Evolutionary conservation across 2,888 invertebrate genomes (phyloP).

Genomic region (Melipona beecheii): DNA sequence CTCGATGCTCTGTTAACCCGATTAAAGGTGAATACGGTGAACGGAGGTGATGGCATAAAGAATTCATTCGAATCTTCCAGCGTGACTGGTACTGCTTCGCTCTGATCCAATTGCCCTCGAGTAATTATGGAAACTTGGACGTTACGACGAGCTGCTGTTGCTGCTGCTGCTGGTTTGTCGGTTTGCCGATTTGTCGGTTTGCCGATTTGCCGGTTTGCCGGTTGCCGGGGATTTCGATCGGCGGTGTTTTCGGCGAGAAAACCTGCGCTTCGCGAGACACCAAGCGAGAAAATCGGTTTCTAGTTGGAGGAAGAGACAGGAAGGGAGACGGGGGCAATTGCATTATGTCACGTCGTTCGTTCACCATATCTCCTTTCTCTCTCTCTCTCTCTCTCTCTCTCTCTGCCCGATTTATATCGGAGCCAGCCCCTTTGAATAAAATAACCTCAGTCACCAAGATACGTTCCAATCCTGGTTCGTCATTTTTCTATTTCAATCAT

Average conservation of each 20-base stretch:
- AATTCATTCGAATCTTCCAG: constrained; percentile 72
- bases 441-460: constrained; percentile 34
- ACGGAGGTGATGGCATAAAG: constrained; percentile 71
- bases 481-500: constrained; percentile 26
- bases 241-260: not conserved
- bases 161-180: constrained; percentile 9
- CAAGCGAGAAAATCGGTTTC: constrained; percentile 10
- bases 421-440: constrained; percentile 57
- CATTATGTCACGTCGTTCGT: constrained; percentile 70
- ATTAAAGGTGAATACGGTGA: constrained; percentile 71
- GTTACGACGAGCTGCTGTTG: constrained; percentile 62
- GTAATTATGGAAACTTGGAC: constrained; percentile 73
- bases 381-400: not conserved
- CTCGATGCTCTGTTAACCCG: constrained; percentile 78
- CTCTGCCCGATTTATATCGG: constrained; percentile 60
- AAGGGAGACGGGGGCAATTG: constrained; percentile 50
- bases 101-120: constrained; percentile 33
- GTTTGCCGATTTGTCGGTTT: too few relatives aligned
- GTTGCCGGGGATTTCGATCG: constrained; percentile 50
- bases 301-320: constrained; percentile 13
- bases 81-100: constrained; percentile 53
- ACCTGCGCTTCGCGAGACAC: not conserved
- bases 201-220: too few relatives aligned
- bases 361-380: constrained; percentile 12
- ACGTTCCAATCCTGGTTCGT: constrained; percentile 18